Base-by-base conservation (phyloP, 2,113 vertebrate genomes). In the Otolemur garnettii region DNA sequence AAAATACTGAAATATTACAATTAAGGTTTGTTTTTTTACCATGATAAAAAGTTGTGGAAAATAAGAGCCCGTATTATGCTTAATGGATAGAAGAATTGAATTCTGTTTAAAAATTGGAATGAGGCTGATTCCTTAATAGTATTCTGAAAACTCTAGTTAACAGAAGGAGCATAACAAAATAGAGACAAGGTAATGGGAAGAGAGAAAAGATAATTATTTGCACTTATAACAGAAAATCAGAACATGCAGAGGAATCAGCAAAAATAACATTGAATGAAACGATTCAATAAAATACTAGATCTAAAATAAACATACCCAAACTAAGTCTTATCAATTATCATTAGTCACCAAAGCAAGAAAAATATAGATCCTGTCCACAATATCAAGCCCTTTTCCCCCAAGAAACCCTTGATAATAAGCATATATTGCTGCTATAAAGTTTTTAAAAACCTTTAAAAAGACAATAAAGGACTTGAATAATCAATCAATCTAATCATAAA, bases 221-320 rank as follows among this genome's bases (percentile, higher is more conserved):
- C 22, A 91, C 69, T 88, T 81, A 90, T 64, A 93, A 95, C 74
- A 75, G 80, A 93, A 94, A 95, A 42, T n/a, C 83, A 87, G 94
- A 83, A 21, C 75, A 74, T 57, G n/a, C 68, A 93, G 90, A 85
- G 38, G 42, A 33, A 38, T 71, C 64, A 53, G 79, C 38, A 33
- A 90, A 93, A 97, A 78, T 86, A 93, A 88, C 59, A 90, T 64
- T 95, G 93, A 94, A 96, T 93, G 83, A 82, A 94, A 86, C 50
- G 60, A 93, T 86, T 92, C 79, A 33, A 69, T 90, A 92, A 96
- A 74, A 74, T 42, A 69, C 53, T 55, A 50, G 87, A 53, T 93
- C 89, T 93, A 87, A 95, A 93, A 42, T 78, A 96, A 90, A 78
- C 28, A 62, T 7, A 59, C 35, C 33, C 0, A 86, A 94, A 90